Evolutionary conservation across 2,797 vertebrate genomes (phyloP).

Genomic region (Channa striata): DNA sequence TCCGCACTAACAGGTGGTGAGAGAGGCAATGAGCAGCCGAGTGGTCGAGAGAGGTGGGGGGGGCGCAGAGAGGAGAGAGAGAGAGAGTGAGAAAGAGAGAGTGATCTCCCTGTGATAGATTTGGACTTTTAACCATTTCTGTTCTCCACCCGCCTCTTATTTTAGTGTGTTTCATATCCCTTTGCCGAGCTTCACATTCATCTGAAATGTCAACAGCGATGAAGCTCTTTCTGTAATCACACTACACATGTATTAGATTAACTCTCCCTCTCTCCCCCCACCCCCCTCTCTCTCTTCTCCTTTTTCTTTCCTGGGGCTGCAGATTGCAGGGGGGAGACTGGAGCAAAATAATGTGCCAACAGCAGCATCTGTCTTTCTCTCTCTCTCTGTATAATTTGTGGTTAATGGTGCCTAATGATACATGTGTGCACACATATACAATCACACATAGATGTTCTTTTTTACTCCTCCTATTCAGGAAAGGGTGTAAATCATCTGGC

Average conservation of each 20-base stretch:
- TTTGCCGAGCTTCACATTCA: conserved; percentile 47
- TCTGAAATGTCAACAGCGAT: conserved; percentile 62
- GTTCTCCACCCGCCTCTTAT: conserved; percentile 5
- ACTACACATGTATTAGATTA: conserved; percentile 61
- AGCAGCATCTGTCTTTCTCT: conserved; percentile 77
- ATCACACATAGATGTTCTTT: conserved; percentile 18
- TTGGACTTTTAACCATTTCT: conserved; percentile 49
- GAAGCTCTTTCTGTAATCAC: conserved; percentile 67
- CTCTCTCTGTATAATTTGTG: conserved; percentile 79
- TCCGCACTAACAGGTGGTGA: conserved; percentile 82
- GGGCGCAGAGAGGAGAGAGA: background rate
- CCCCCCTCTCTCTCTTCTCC: conserved; percentile 25
- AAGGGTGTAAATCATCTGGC: conserved; percentile 45
- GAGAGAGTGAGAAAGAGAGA: conserved; percentile 29
- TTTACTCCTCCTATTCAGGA: conserved; percentile 35
- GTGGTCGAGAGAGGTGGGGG: conserved; percentile 37
- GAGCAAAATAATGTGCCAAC: conserved; percentile 60
- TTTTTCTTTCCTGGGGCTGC: conserved; percentile 29
- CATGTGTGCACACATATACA: conserved; percentile 58
- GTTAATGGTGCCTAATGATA: conserved; percentile 82
- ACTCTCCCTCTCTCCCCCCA: conserved; percentile 29
- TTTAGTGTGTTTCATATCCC: conserved; percentile 63
- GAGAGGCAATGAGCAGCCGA: conserved; percentile 56
- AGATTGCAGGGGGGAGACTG: conserved; percentile 36
- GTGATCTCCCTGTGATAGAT: conserved; percentile 32